These are phyloP conservation scores for Agrochola circellaris DNA, from an alignment of 2,888 invertebrate species.

Conservation along the genomic window DNA sequence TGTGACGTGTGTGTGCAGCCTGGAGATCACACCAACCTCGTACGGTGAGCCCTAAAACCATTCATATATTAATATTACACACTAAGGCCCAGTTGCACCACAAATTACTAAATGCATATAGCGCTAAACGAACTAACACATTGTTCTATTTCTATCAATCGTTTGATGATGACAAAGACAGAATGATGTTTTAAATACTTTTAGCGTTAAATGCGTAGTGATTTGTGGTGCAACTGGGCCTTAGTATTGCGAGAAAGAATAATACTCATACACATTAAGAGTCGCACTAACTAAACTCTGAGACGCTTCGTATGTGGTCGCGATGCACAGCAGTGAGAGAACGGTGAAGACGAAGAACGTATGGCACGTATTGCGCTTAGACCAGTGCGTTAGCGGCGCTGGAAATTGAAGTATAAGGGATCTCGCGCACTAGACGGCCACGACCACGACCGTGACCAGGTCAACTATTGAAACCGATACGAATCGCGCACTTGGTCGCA, in stretches of 20 bases:
- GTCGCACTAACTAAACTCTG: neutral
- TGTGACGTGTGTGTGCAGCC: conserved; percentile 93
- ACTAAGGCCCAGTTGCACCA: neutral
- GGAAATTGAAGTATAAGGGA: neutral
- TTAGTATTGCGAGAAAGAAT: neutral
- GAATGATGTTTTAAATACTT: neutral
- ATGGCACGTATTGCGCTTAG: too few relatives aligned
- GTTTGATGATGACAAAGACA: neutral
- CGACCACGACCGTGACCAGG: too few relatives aligned
- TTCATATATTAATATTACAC: neutral
- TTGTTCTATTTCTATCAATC: too few relatives aligned
- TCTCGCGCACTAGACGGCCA: too few relatives aligned
- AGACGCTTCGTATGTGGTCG: neutral
- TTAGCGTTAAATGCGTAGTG: neutral
- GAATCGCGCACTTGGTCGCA: too few relatives aligned
- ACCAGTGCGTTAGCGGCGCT: neutral
- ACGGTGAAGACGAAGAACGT: too few relatives aligned
- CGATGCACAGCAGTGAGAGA: neutral
- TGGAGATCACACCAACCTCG: conserved; percentile 92
- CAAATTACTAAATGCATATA: neutral
- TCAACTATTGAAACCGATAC: too few relatives aligned
- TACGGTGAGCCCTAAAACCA: conserved; percentile 87
- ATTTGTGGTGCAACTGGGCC: neutral
- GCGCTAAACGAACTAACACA: neutral
- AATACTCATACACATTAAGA: neutral